Evolutionary conservation across 2,888 invertebrate genomes (phyloP).

Genomic region (Cetonia aurata): DNA sequence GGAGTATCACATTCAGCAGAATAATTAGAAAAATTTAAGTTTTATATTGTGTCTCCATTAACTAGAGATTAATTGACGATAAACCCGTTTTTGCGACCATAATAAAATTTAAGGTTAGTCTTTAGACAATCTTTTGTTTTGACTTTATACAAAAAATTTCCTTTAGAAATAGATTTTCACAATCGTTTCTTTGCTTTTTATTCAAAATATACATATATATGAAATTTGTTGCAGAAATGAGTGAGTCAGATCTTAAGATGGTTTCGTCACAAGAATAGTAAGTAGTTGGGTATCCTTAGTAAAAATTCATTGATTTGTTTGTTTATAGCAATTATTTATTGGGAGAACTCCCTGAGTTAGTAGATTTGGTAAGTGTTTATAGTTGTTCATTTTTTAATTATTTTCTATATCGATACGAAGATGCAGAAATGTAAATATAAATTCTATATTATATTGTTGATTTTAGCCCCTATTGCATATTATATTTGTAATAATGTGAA

Average conservation of each 20-base stretch:
- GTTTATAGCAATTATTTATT: slow-evolving; percentile 2
- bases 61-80: no score
- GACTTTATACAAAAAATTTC: not conserved
- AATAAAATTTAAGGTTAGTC: slow-evolving; percentile 10
- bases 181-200: not conserved
- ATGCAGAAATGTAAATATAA: no score
- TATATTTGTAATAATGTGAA: no score
- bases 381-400: not conserved
- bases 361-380: slow-evolving; percentile 6
- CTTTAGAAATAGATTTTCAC: not conserved
- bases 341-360: not conserved
- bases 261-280: slow-evolving; percentile 13
- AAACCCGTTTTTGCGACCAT: no score
- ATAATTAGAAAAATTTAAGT: no score
- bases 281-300: not conserved
- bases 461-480: no score
- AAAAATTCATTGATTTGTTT: not conserved
- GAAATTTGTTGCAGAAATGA: slow-evolving; percentile 31
- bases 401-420: no score
- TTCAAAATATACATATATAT: not conserved
- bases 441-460: no score
- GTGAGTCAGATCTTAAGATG: not conserved
- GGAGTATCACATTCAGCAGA: no score
- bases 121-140: not conserved
- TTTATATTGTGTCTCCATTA: no score